Evolutionary conservation across 2,888 invertebrate species (phyloP).

Genomic region (Megaustenia siamemsis): DNA sequence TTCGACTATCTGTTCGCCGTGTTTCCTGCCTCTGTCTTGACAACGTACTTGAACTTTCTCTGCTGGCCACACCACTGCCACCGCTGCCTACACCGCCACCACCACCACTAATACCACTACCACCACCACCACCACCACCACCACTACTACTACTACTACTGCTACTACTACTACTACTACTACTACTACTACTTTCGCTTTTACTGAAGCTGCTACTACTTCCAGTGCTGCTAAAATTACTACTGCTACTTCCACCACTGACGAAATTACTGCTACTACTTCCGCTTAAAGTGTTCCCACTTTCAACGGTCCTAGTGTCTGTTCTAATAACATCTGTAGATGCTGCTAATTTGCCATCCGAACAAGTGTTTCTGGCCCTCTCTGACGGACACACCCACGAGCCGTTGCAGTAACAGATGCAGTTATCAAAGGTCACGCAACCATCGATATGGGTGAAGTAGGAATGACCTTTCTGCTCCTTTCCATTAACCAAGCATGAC

Average conservation of each 20-base stretch:
- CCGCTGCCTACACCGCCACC: too few relatives aligned
- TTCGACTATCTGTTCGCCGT: too few relatives aligned
- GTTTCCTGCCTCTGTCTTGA: background rate
- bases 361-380: conserved; percentile 62
- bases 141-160: too few relatives aligned
- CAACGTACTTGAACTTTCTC: background rate
- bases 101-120: background rate
- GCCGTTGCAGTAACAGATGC: conserved; percentile 71
- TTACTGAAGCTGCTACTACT: background rate
- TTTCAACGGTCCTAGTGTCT: too few relatives aligned
- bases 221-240: background rate
- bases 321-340: background rate
- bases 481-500: conserved; percentile 38
- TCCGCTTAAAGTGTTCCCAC: too few relatives aligned
- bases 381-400: conserved; percentile 69
- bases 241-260: too few relatives aligned
- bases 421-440: conserved; percentile 66
- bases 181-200: background rate
- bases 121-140: background rate
- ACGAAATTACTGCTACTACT: background rate
- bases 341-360: conserved; percentile 53
- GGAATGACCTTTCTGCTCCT: conserved; percentile 61
- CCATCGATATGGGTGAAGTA: conserved; percentile 66
- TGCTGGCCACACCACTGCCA: too few relatives aligned
- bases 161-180: background rate